Base-by-base conservation (phyloP, 2,888 invertebrate genomes). In the Chromoteleia sp. region DNA sequence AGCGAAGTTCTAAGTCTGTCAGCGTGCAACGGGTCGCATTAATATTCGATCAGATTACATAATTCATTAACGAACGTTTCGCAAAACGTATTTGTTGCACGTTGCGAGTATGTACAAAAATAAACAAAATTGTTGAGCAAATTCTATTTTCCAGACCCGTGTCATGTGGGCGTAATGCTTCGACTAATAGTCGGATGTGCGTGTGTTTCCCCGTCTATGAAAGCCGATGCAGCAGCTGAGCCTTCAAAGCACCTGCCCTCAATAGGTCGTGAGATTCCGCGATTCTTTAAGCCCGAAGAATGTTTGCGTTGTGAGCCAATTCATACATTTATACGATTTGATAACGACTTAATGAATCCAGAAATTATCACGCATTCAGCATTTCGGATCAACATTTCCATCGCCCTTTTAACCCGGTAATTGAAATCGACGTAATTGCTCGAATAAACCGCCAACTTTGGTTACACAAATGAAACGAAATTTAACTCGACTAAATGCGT, bases 221-320 rank as follows among this genome's bases (percentile, higher is more conserved):
- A 79, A 73, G 61, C 59, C 50, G 54, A 73, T 73, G 59, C 61
- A 79, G 67, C 79, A 79, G 73, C 79, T 79, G 79, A 73, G 73
- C 39, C 65, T 63, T 78, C 36, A 65, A 78, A 73, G 39, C 67
- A 78, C 78, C 71, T 71, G 77, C 43, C 71, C 33, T 56, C 56
- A 71, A 50, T 71, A 71, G 61, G 54, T 43, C 52, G 54, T 30
- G 61, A 52, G 67, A 75, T 67, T 67, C 52, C 67, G 73, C 43
- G 56, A 54, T 74, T 52, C 61, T 56, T 56, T 29, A 33, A 12
- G 30, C 29, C 41, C 41, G 15, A 63, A 54, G 21, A 67, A 29
- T 41, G 6, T 67, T 41, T 14, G 29, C 7, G 29, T 36, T 50
- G n/a, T n/a, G n/a, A n/a, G n/a, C n/a, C n/a, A n/a, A n/a, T n/a